phyloP scores from a whole-genome alignment of 2,113 vertebrate genomes.

The Anarhynchus alexandrinus region DNA sequence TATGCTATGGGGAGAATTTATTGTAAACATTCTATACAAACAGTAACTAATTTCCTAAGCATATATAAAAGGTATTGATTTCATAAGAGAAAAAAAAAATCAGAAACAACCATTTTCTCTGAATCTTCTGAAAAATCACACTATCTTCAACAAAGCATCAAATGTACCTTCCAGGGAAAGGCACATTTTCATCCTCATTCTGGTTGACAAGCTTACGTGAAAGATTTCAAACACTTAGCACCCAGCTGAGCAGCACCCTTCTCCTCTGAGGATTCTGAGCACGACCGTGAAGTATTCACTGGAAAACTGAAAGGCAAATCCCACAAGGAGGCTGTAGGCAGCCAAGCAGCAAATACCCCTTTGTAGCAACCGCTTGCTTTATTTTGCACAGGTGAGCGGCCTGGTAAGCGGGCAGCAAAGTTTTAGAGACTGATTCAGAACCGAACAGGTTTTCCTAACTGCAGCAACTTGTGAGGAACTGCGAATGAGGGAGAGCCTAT shows the following conservation, averaged over 20 bases:
- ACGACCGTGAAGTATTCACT: neutral
- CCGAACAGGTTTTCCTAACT: neutral
- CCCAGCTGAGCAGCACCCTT: neutral
- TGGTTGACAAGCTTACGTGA: neutral
- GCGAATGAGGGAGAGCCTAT: rapidly evolving
- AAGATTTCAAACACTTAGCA: neutral
- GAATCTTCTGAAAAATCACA: neutral
- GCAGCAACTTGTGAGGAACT: neutral
- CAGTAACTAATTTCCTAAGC: neutral
- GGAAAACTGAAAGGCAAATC: neutral
- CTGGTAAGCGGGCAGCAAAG: neutral
- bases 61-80: neutral
- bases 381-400: neutral
- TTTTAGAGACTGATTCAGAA: neutral
- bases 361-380: neutral
- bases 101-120: neutral
- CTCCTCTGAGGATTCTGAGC: neutral
- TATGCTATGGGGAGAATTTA: neutral
- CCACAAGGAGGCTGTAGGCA: neutral
- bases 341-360: neutral
- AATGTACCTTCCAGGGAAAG: neutral
- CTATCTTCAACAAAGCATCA: neutral
- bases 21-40: neutral
- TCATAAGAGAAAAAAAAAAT: neutral
- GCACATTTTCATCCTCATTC: neutral